These are phyloP conservation scores for Chironomus tentans DNA, from an alignment of 2,888 invertebrate genomes.

Conservation along the genomic window DNA sequence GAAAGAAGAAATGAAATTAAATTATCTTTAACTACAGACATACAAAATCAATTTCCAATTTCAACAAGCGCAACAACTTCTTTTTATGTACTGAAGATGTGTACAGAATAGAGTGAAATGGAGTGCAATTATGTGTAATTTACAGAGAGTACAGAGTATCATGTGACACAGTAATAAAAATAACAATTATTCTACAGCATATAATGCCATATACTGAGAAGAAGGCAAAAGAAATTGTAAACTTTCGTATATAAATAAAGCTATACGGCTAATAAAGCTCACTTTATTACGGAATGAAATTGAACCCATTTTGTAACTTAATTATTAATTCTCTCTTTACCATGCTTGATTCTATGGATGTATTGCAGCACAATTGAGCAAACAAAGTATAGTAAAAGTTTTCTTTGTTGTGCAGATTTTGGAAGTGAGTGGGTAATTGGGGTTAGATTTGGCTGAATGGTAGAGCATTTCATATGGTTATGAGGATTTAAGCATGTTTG, in stretches of 20 bases:
- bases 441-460: too few species aligned
- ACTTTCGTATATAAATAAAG: too few species aligned
- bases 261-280: too few species aligned
- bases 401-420: too few species aligned
- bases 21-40: not conserved
- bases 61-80: not conserved
- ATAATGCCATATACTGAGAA: not conserved
- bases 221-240: too few species aligned
- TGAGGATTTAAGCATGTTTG: too few species aligned
- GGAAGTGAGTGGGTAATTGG: too few species aligned
- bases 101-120: conserved; percentile 1
- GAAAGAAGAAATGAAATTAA: not conserved
- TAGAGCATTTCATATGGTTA: too few species aligned
- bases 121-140: conserved; percentile 22
- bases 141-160: conserved; percentile 6
- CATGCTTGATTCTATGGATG: not conserved
- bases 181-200: not conserved
- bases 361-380: too few species aligned
- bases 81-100: too few species aligned
- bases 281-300: not conserved
- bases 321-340: not conserved
- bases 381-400: too few species aligned
- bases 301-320: conserved; percentile 13
- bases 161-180: conserved; percentile 20
- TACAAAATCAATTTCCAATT: conserved; percentile 2